Evolutionary conservation across 2,888 invertebrate genomes (phyloP).

Genomic region (Pecten maximus): DNA sequence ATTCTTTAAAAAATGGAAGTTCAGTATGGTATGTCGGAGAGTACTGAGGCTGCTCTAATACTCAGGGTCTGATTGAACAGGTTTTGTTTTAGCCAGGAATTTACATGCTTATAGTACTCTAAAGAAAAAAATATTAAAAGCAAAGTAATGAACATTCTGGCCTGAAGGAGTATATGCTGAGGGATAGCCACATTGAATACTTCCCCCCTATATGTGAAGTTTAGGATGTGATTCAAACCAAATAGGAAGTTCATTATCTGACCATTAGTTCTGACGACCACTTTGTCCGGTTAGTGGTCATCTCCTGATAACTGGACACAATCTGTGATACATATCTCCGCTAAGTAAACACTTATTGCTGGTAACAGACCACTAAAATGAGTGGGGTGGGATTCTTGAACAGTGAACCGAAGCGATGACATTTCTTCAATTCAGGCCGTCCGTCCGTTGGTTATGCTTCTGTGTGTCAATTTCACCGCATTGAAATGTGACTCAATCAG

Average conservation of each 20-base stretch:
- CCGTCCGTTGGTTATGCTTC: background rate
- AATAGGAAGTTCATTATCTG: background rate
- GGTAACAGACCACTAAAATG: background rate
- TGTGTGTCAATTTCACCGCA: background rate
- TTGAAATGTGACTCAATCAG: background rate
- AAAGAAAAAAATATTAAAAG: no score
- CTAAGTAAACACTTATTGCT: background rate
- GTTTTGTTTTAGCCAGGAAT: no score
- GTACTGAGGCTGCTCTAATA: no score
- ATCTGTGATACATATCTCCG: background rate
- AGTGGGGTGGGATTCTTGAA: background rate
- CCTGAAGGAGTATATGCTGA: no score
- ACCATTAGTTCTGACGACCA: background rate
- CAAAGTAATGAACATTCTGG: no score
- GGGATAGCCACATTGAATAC: background rate
- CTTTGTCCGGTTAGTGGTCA: background rate
- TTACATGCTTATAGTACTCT: no score
- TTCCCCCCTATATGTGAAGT: background rate
- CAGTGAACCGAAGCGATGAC: background rate
- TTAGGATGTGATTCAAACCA: conserved; percentile 3
- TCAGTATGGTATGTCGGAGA: no score
- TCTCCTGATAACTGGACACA: background rate
- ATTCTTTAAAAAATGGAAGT: no score
- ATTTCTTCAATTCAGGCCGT: background rate
- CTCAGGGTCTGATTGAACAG: no score